Evolutionary conservation across 2,888 invertebrate genomes (phyloP).

Genomic region (Tupiocoris notatus): DNA sequence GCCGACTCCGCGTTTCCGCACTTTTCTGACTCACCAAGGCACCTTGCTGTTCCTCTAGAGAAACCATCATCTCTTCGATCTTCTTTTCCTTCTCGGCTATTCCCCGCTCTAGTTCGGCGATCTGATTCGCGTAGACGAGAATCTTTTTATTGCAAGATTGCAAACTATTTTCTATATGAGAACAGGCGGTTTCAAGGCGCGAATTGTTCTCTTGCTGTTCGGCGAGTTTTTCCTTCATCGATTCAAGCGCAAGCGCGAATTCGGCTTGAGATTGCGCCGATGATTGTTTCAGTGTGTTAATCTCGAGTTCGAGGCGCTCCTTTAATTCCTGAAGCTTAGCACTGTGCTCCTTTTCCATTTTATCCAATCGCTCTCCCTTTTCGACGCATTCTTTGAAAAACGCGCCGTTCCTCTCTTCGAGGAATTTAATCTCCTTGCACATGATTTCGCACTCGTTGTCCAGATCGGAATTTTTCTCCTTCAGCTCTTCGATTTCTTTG

Average conservation of each 20-base stretch:
- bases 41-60: background rate
- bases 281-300: background rate
- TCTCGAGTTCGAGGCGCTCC: background rate
- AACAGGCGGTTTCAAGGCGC: conserved; percentile 1
- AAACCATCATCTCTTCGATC: background rate
- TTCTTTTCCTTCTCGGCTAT: background rate
- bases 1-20: background rate
- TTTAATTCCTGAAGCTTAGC: background rate
- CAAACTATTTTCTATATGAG: conserved; percentile 4
- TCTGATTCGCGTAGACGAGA: background rate
- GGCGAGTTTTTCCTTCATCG: background rate
- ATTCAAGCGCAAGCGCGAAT: background rate
- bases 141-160: conserved; percentile 27
- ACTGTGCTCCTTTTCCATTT: conserved; percentile 9
- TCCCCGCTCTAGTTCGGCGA: background rate
- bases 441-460: conserved; percentile 15
- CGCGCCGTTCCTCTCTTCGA: background rate
- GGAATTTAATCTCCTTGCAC: conserved; percentile 22
- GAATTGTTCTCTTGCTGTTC: background rate
- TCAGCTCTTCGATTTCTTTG: background rate
- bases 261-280: background rate
- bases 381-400: conserved; percentile 14
- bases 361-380: background rate
- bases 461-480: conserved; percentile 10
- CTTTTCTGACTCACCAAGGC: no score